Evolutionary conservation across 2,888 invertebrate species (phyloP), one percentile per base, ranked within the genome.

Genomic region (Aproaerema taeniolella): DNA sequence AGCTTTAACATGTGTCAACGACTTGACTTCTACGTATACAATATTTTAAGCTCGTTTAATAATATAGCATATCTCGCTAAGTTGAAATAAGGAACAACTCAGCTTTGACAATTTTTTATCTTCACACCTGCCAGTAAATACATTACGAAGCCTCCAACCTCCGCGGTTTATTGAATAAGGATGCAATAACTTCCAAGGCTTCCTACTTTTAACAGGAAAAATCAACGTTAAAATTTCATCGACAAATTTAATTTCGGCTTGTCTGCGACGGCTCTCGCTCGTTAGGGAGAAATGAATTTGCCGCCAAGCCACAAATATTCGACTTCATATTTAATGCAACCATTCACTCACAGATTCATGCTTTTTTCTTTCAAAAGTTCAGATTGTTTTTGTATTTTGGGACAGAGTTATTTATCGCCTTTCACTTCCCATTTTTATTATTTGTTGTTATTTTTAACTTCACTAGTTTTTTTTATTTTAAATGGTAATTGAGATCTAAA

Each of bases 171-270:
- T 44, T 45, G 41, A 45, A 49, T 54, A 47, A 46, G 40, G 48
- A 52, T 49, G 50, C 53, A 52, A 52, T 52, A 51, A 55, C 42
- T 46, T 35, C 46, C 43, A 45, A 46, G 46, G 46, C 39, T 49
- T 51, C 47, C 46, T 42, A 36, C 39, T 43, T 48, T 50, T 52
- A 48, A 51, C 47, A 47, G 48, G 53, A 56, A 62, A 67, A 70
- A 66, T 61, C 52, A 50, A 52, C 52, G 58, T 51, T 50, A 58
- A 58, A 60, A 66, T 67, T 67, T 63, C 55, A 54, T 56, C 63
- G 57, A 57, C 60, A 66, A 74, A 72, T 71, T 73, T 61, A 75
- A 72, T 76, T 75, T 72, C 65, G 67, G 74, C 69, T 72, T 71
- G 74, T 70, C 69, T 67, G 67, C 59, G 69, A 65, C 58, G 51